phyloP scores from a whole-genome alignment of 2,113 vertebrate species.

The Mesoclemmys tuberculata region DNA sequence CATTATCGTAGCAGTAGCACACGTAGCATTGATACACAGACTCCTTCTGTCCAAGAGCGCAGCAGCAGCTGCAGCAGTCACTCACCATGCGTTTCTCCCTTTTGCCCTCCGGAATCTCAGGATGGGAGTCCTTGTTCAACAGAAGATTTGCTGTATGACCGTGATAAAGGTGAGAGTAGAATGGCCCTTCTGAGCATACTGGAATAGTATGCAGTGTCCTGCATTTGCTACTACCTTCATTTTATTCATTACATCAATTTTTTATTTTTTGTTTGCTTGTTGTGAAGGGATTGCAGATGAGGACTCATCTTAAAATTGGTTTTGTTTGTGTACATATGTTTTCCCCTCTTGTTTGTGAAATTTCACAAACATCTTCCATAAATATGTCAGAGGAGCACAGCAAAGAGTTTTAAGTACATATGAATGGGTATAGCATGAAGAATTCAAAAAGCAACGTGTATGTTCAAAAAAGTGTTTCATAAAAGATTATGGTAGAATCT shows the following conservation, averaged over 20 bases:
- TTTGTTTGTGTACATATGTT: slow-evolving; percentile 75
- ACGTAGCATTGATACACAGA: slow-evolving; percentile 93
- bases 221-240: slow-evolving; percentile 73
- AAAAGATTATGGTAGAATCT: slow-evolving; percentile 12
- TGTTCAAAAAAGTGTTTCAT: neutral
- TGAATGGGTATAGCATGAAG: slow-evolving; percentile 52
- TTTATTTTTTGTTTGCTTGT: slow-evolving; percentile 55
- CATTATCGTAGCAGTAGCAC: slow-evolving; percentile 90
- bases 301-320: slow-evolving; percentile 56
- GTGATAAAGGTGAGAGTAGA: slow-evolving; percentile 91
- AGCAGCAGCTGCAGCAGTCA: slow-evolving; percentile 91
- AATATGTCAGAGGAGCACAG: slow-evolving; percentile 83
- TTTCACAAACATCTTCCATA: slow-evolving; percentile 86
- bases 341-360: slow-evolving; percentile 79
- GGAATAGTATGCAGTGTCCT: slow-evolving; percentile 51
- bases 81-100: slow-evolving; percentile 86
- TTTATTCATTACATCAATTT: slow-evolving; percentile 78
- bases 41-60: slow-evolving; percentile 87
- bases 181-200: neutral
- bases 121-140: slow-evolving; percentile 92
- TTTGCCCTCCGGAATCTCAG: slow-evolving; percentile 91
- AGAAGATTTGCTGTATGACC: slow-evolving; percentile 92
- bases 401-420: slow-evolving; percentile 62
- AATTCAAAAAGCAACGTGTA: slow-evolving; percentile 23
- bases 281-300: slow-evolving; percentile 57